Base-by-base conservation (phyloP, 1,140 invertebrate species). In the Eupristina koningsbergeri region DNA sequence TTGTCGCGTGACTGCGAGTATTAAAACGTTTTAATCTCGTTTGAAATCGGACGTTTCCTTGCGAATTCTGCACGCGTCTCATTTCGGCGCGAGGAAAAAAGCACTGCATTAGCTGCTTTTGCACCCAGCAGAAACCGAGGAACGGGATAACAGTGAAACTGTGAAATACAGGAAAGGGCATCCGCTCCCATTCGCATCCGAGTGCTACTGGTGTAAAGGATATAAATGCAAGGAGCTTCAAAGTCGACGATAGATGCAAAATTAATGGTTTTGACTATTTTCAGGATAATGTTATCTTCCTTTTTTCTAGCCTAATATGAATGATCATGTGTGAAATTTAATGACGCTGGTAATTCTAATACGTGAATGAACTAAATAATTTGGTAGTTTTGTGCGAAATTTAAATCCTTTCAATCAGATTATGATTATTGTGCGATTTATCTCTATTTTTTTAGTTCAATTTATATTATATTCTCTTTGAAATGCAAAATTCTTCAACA, bases 221-320 rank as follows among this genome's bases (percentile, higher is more conserved):
- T 58, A 58, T 58, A 58, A 58, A 58, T 58, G 53, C 53, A 58
- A 58, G 53, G 53, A 58, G 26, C 53, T 58, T 22, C 5, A 79
- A 50, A 67, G 39, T n/a, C 45, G 34, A 58, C 61, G 80, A 81
- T 81, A 81, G 58, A 81, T 81, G 80, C 17, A 58, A 36, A 81
- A 81, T 75, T 81, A 75, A 81, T 81, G 80, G 39, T 47, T 63
- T 58, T 73, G 64, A 73, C 73, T 80, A 73, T 71, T 31, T 67
- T 7, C 13, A 2, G 22, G 53, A 58, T 58, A 58, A 58, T 3
- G 53, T 26, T 58, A 58, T 58, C 53, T 58, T 58, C 53, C 26
- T 58, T 58, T 58, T 58, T 58, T 58, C 53, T 2, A 6, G 53
- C 26, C 53, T 58, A 58, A 22, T 26, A 58, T 58, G 53, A 71